Evolutionary conservation across 2,113 vertebrate species (phyloP).

Genomic region (Callopanchax toddi): DNA sequence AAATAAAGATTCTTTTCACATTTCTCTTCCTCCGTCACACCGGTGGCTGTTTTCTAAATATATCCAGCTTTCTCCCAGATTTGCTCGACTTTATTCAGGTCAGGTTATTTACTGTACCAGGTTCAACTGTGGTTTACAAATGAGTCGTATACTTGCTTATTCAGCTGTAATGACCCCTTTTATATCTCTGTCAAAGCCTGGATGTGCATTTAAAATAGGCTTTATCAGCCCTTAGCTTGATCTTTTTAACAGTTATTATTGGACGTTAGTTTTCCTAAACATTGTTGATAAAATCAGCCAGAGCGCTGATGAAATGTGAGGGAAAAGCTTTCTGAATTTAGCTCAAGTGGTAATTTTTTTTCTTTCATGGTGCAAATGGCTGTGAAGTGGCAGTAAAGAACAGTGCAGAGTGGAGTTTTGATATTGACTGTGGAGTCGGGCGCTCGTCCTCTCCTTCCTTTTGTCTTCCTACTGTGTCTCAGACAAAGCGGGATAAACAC

Average conservation of each 20-base stretch:
- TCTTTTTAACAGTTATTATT: no score
- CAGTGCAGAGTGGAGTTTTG: slow-evolving; percentile 15
- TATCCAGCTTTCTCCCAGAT: slow-evolving; percentile 63
- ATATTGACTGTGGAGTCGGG: slow-evolving; percentile 28
- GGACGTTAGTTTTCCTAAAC: no score
- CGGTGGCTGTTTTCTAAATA: slow-evolving; percentile 64
- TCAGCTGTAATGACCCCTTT: slow-evolving; percentile 61
- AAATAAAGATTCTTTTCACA: slow-evolving; percentile 65
- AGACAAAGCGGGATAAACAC: slow-evolving; percentile 52
- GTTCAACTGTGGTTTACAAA: slow-evolving; percentile 67
- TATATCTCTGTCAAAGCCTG: slow-evolving; percentile 45
- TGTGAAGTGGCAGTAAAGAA: background rate
- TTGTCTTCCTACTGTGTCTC: slow-evolving; percentile 28
- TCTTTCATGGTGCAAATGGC: slow-evolving; percentile 2
- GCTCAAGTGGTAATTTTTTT: background rate
- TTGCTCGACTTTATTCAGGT: slow-evolving; percentile 72
- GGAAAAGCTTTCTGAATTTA: background rate
- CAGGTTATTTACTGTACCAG: slow-evolving; percentile 74
- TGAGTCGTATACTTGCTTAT: slow-evolving; percentile 55
- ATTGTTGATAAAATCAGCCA: slow-evolving; percentile 3
- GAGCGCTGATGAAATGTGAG: background rate
- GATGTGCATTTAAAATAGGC: slow-evolving; percentile 30
- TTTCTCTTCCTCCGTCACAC: slow-evolving; percentile 61
- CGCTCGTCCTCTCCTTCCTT: slow-evolving; percentile 17
- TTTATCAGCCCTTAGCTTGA: background rate